Evolutionary conservation across 1,140 invertebrate genomes (phyloP).

Genomic region (Camponotus floridanus): DNA sequence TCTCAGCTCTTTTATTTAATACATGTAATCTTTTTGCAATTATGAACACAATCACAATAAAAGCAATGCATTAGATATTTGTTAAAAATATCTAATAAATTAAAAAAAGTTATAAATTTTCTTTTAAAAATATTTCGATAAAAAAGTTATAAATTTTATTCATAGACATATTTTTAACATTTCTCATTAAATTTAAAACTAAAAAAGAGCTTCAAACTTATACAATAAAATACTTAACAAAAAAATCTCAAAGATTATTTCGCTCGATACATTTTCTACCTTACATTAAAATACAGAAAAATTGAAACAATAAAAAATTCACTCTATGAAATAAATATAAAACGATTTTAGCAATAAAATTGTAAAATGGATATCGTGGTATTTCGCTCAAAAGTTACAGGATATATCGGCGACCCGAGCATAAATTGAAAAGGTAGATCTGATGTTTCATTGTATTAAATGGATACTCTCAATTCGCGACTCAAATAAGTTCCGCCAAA

Average conservation of each 20-base stretch:
- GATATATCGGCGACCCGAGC: not conserved
- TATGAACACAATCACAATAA: not conserved
- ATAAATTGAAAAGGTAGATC: not conserved
- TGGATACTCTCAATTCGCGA: constrained; percentile 1
- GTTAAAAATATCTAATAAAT: not conserved
- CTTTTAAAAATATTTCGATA: not conserved
- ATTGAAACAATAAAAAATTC: constrained; percentile 5
- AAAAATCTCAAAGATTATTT: not conserved
- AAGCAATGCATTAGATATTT: not conserved
- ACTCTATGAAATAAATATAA: not conserved
- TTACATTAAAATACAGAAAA: not conserved
- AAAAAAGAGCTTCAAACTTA: not conserved
- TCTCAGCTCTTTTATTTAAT: not conserved
- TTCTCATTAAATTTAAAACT: not conserved
- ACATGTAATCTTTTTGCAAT: not conserved
- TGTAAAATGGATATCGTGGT: not conserved
- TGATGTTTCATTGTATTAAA: constrained; percentile 25
- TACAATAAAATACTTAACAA: not conserved
- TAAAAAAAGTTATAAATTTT: constrained; percentile 22
- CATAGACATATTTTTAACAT: not conserved
- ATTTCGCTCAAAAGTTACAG: not conserved
- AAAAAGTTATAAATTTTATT: not conserved
- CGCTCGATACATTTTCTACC: not conserved
- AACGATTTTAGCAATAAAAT: not conserved
- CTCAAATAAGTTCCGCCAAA: not conserved